Base-by-base conservation (phyloP, 2,888 invertebrate species). In the Acronicta aceris region DNA sequence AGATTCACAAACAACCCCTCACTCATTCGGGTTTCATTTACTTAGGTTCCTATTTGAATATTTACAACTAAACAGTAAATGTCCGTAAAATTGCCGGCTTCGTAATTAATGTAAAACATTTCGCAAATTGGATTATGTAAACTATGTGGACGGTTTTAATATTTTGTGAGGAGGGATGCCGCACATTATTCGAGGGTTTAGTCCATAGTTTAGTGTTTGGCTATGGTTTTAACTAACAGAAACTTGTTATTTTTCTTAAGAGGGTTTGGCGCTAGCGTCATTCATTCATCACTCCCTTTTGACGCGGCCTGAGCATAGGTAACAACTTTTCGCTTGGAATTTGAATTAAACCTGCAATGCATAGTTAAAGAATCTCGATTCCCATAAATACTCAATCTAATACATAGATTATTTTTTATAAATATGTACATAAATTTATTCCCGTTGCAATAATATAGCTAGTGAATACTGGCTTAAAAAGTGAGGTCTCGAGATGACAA, bases 1-100 rank as follows among this genome's bases (percentile, higher is more conserved):
- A 64, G 58, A 75, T 70, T 67, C 49, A 48, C 58, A 55, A 59
- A 72, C 61, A 59, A 8, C 36, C 70, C 65, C 65, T 55, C 62
- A 47, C 65, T 60, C 62, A 53, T 68, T 60, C 59, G 36, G 71
- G 75, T 78, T 87, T 83, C 83, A 90, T 92, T 91, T 89, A 84
- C 86, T 88, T 87, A 88, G 87, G 87, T 76, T 84, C 85, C 74
- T 80, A 84, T 90, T 87, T 88, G 85, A 89, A 90, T 88, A 88
- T 88, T 88, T 85, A 85, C 84, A 78, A 76, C 71, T 78, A 77
- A 77, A 77, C 73, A 77, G 75, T 80, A 83, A 86, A 88, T 85
- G 82, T 81, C 75, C 81, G 82, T 84, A 79, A 88, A 89, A 88
- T 87, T 85, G 80, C 74, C 80, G 81, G 78, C 71, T 78, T 52